Base-by-base conservation (phyloP, 1,140 invertebrate species). In the Drosophila ambigua region DNA sequence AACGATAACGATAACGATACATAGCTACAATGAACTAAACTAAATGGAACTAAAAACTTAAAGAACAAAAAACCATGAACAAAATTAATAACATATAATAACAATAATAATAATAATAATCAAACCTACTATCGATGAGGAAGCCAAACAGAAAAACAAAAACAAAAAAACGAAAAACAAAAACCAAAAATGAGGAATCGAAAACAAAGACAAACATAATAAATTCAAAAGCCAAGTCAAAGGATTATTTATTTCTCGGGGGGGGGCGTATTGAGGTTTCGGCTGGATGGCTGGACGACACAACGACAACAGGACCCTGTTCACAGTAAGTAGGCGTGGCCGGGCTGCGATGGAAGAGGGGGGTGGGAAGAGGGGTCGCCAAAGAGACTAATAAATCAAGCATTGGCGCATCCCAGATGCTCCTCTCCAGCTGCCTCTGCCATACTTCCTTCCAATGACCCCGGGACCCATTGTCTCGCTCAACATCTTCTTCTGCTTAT, bases 201-300 rank as follows among this genome's bases (percentile, higher is more conserved):
- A 46, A 68, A 72, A 48, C 64, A 50, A 65, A 83, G 51, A 69
- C 59, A 85, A 84, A 80, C 77, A 73, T 85, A 84, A 84, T 84
- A 84, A 84, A 84, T 84, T 84, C 80, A 84, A 85, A 84, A 84
- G 80, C 81, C 81, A 84, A 84, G 69, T 54, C 72, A 83, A 75
- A 63, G 66, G 73, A 81, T 84, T 79, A 68, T 77, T 80, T 80
- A 77, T 76, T 85, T 85, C 51, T 39, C 50, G 39, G 11, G 50
- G 20, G 11, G 4, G 11, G 11, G 20, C 20, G 20, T 20, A 13
- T 4, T 4, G 4, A 44, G 62, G 20, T 9, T 46, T 28, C 8
- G 28, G 28, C 2, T 9, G 8, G 8, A 31, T 31, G 7, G 28
- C 8, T 31, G 28, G 28, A 31, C 28, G 49, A 13, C 15, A 48